A percentile compares a stretch with the other conserved stretches of the same genome.
Conservation (phyloP, 2,888 invertebrate species). For the Diploptera punctata region DNA sequence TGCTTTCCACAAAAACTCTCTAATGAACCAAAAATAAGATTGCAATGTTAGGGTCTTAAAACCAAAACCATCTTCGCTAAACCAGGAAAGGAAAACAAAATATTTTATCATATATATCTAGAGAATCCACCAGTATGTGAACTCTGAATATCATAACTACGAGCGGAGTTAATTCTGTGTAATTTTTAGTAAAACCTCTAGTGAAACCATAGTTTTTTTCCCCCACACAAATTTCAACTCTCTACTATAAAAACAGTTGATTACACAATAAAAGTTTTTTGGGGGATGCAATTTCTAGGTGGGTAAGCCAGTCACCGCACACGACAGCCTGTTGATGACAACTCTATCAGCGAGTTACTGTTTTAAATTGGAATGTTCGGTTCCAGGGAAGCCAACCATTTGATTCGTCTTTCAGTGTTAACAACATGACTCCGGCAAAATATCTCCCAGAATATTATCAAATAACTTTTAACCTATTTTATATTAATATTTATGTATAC, state of each 20-base stretch:
- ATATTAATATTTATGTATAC: no score
- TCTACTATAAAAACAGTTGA: neutral
- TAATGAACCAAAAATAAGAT: no score
- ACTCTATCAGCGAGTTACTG: conserved; percentile 24
- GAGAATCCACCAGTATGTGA: no score
- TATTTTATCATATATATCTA: neutral
- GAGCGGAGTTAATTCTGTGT: neutral
- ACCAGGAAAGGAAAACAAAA: neutral
- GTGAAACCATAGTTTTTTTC: neutral
- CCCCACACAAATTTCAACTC: neutral
- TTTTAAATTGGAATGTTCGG: conserved; percentile 27
- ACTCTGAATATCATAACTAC: no score
- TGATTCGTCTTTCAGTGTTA: no score
- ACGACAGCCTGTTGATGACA: conserved; percentile 19
- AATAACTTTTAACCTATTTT: no score
- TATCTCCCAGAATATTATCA: no score
- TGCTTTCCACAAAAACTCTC: no score
- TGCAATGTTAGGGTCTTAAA: no score
- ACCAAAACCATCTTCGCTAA: no score
- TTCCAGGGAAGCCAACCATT: conserved; percentile 12
- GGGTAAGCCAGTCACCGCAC: neutral
- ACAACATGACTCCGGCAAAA: no score
- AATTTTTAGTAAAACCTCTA: neutral
- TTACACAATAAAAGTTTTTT: conserved; percentile 4
- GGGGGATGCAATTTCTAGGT: neutral